Evolutionary conservation across 2,797 vertebrate species (phyloP).

Genomic region (Balearica regulorum): DNA sequence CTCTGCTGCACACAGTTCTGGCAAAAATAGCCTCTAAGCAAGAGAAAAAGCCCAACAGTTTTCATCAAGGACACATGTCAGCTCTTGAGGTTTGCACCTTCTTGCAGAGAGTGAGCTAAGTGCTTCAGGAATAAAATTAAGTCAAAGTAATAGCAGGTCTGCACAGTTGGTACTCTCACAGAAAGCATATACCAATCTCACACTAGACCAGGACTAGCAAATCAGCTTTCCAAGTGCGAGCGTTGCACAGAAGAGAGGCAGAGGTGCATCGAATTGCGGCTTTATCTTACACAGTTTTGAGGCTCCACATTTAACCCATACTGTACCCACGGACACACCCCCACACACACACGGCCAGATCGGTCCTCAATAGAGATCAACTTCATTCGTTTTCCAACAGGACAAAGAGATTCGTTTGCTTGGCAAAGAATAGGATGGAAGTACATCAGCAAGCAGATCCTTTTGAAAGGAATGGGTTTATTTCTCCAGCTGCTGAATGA

Average conservation of each 20-base stretch:
- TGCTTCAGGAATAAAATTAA: background rate
- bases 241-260: background rate
- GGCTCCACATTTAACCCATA: background rate
- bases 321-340: accelerated
- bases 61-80: background rate
- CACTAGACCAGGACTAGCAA: background rate
- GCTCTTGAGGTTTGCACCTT: background rate
- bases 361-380: background rate
- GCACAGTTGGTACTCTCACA: background rate
- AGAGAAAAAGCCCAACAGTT: background rate
- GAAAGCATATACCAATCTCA: background rate
- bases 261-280: background rate
- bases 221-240: background rate
- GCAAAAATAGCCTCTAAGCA: background rate
- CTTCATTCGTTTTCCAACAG: background rate
- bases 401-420: background rate
- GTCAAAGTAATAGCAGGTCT: background rate
- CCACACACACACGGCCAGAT: accelerated
- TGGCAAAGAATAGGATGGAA: background rate
- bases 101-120: background rate
- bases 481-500: background rate
- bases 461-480: background rate
- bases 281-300: background rate
- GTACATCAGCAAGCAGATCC: background rate
- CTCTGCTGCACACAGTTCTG: background rate